Evolutionary conservation across 2,888 invertebrate species (phyloP).

Genomic region (Ligdia adustata): DNA sequence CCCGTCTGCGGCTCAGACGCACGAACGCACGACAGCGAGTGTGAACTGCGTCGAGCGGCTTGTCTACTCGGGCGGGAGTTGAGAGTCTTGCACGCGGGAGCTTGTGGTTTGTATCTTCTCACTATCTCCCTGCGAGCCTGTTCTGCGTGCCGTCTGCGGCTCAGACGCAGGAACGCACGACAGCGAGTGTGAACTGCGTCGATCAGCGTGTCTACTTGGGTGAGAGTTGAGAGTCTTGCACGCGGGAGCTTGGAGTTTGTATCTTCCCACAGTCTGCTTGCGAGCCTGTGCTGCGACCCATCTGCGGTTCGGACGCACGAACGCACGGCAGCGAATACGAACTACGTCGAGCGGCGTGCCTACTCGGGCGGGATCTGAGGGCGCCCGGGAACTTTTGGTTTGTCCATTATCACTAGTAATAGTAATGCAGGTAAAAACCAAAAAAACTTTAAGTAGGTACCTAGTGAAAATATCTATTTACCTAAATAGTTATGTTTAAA

Average conservation of each 20-base stretch:
- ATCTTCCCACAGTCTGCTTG: no score
- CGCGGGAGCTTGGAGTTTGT: no score
- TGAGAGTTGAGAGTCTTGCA: no score
- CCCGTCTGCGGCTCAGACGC: conserved; percentile 95
- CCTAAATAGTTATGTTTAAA: no score
- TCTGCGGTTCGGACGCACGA: conserved; percentile 93
- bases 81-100: conserved; percentile 72
- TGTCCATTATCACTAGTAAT: not conserved
- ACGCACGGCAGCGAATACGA: conserved; percentile 94
- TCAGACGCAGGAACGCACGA: no score
- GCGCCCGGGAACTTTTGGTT: conserved; percentile 77
- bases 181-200: no score
- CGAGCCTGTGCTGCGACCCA: conserved; percentile 90
- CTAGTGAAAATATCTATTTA: no score
- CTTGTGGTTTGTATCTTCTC: conserved; percentile 56
- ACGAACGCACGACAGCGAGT: conserved; percentile 92
- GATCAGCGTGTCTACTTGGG: no score
- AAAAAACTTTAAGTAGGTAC: no score
- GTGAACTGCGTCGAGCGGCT: conserved; percentile 90
- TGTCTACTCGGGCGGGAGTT: conserved; percentile 84
- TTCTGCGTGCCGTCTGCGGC: not conserved
- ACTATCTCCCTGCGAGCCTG: not conserved
- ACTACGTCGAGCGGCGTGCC: conserved; percentile 88
- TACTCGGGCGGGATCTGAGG: conserved; percentile 74
- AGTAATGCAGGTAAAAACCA: no score